phyloP scores from a whole-genome alignment of 2,797 vertebrate species.

The Myotis planiceps region DNA sequence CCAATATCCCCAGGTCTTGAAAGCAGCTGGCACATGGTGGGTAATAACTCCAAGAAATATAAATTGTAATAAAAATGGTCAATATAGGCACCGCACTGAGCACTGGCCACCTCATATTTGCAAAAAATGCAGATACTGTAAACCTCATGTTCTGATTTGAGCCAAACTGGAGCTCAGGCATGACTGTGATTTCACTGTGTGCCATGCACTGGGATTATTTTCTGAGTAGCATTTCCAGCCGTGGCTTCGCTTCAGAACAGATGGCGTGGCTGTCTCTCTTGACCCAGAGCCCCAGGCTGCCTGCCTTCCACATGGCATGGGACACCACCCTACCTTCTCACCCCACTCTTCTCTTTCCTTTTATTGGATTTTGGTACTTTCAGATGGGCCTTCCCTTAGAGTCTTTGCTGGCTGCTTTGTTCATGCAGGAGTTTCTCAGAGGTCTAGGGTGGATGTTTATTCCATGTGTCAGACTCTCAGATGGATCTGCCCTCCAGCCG shows the following conservation, averaged over 20 bases:
- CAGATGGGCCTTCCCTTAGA: neutral
- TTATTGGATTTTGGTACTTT: neutral
- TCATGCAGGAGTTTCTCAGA: neutral
- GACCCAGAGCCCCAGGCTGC: neutral
- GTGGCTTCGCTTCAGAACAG: neutral
- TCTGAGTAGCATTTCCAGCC: neutral
- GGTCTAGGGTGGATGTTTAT: neutral
- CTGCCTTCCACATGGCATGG: neutral
- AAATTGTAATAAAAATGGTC: neutral
- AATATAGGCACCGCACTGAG: neutral
- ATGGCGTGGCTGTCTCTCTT: neutral
- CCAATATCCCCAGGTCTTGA: neutral
- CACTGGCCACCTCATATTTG: neutral
- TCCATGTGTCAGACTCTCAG: neutral
- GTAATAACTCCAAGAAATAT: neutral
- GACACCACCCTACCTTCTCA: neutral
- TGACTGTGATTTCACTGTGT: neutral
- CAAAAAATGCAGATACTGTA: neutral
- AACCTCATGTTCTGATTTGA: neutral
- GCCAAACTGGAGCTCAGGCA: neutral
- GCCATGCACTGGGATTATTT: neutral
- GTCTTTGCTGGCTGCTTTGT: neutral
- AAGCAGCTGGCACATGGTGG: neutral
- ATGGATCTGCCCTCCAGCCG: neutral
- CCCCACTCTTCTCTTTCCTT: neutral